Evolutionary conservation across 2,113 vertebrate genomes (phyloP).

Genomic region (Semnopithecus entellus): DNA sequence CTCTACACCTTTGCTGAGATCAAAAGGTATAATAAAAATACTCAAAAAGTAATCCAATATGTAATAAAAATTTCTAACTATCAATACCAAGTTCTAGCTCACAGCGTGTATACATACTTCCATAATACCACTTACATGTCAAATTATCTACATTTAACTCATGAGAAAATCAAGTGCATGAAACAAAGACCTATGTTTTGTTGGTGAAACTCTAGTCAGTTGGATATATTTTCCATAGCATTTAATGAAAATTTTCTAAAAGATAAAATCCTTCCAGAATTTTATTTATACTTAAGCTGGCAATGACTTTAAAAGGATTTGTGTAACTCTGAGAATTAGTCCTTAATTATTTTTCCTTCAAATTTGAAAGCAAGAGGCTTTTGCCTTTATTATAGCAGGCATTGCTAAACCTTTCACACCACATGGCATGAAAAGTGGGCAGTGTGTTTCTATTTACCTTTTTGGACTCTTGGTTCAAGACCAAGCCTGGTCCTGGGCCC

Average conservation of each 20-base stretch:
- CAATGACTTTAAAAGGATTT: neutral
- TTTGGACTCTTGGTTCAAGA: neutral
- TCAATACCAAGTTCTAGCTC: neutral
- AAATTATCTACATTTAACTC: neutral
- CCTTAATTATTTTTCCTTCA: neutral
- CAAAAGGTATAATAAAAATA: neutral
- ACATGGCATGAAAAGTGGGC: rapidly evolving
- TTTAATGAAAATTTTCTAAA: constrained; percentile 37
- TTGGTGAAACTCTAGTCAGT: neutral
- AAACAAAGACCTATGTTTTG: neutral
- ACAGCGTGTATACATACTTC: neutral
- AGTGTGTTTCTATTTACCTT: neutral
- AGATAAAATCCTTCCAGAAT: neutral
- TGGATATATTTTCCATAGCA: neutral
- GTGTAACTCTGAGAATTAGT: neutral
- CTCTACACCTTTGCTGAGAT: neutral
- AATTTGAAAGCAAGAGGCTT: neutral
- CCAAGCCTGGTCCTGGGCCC: neutral
- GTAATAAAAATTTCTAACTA: neutral
- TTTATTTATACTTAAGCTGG: neutral
- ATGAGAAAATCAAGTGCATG: neutral
- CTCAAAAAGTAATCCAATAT: neutral
- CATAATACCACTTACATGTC: neutral
- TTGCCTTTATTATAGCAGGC: neutral
- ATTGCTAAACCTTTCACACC: neutral